Evolutionary conservation across 2,113 vertebrate species (phyloP), one percentile per base, ranked within the genome.

Genomic region (Argyrosomus japonicus): DNA sequence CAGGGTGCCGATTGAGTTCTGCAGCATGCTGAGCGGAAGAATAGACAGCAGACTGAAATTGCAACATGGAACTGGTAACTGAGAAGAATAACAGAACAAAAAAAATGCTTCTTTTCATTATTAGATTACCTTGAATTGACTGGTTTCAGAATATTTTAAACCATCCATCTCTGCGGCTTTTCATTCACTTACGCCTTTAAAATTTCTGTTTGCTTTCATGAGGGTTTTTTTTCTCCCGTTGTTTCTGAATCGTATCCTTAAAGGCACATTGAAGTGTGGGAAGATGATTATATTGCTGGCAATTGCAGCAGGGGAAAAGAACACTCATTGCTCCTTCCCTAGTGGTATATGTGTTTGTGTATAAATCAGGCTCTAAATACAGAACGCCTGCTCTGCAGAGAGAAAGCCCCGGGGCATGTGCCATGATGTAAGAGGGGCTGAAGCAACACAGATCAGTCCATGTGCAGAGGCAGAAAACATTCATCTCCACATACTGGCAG

Each of bases 351-450:
- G 73, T 84, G 80, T 84, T 82, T 87, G 80, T 83, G 81, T 82
- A 64, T 81, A 87, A 86, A 84, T 87, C 78, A 75, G 61, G 48
- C 81, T 84, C 63, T 82, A 85, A 91, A 93, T 87, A 86, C 79
- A 77, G 84, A 86, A 79, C 12, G 80, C 68, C 70, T 58, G 73
- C 85, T 86, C 89, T 75, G 84, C 36, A 48, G 63, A 87, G 77
- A 86, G 85, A 83, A 75, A 83, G 74, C 88, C n/a, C 27, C 1
- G 5, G 67, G 85, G 88, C 86, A 82, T 43, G 77, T 80, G 86
- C 79, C 58, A 27, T 90, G 90, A 93, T 92, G 89, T 90, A 88
- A 93, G 71, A 83, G 70, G 71, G 80, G 75, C 83, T 81, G 84
- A 84, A 87, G 87, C 78, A 56, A 87, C 75, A 79, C 87, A 79